Evolutionary conservation across 2,113 vertebrate species (phyloP).

Genomic region (Mus pahari): DNA sequence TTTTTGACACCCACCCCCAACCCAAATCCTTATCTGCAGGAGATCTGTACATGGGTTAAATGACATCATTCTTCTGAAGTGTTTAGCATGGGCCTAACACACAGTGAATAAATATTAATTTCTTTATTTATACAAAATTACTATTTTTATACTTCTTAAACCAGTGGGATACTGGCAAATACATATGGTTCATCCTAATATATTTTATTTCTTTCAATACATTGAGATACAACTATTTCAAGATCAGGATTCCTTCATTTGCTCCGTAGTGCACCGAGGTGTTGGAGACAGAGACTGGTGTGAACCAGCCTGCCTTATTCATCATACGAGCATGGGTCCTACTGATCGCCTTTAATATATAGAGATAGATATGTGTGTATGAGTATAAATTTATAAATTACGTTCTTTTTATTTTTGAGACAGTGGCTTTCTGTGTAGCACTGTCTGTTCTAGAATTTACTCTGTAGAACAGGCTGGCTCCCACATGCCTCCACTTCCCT

Average conservation of each 20-base stretch:
- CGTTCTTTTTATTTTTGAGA: neutral
- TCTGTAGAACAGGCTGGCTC: neutral
- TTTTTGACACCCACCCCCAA: neutral
- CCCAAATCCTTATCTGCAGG: neutral
- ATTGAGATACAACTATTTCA: conserved; percentile 45
- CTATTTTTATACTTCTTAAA: conserved; percentile 6
- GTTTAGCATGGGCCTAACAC: neutral
- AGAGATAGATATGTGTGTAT: neutral
- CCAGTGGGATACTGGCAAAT: neutral
- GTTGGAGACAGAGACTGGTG: conserved; percentile 4
- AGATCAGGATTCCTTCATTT: conserved; percentile 26
- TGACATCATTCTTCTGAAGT: neutral
- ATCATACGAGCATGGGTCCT: neutral
- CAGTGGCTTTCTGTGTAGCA: neutral
- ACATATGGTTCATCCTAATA: neutral
- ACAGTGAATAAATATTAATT: neutral
- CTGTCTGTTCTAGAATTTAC: neutral
- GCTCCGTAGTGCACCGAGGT: neutral
- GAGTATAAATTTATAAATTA: neutral
- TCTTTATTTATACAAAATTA: neutral
- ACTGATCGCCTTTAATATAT: neutral
- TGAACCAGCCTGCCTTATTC: conserved; percentile 24
- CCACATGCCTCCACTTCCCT: neutral
- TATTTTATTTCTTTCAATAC: conserved; percentile 35
- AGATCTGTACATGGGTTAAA: neutral